These are phyloP conservation scores for Zeugodacus cucurbitae DNA, from an alignment of 1,140 invertebrate species.

Conservation along the genomic window DNA sequence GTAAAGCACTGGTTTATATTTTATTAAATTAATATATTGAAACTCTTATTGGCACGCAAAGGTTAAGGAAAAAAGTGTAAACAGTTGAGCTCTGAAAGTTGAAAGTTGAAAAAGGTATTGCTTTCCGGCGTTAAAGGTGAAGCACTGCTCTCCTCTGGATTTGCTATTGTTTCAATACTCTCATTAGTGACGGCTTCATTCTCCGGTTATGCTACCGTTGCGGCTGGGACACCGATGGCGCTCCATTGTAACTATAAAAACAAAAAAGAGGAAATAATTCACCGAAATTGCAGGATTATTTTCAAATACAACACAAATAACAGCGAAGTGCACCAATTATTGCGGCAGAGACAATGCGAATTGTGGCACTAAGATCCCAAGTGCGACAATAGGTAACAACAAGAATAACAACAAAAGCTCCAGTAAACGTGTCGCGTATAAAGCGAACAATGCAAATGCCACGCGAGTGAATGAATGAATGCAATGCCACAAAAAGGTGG, in stretches of 20 bases:
- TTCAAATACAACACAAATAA: neutral
- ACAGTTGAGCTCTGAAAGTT: too few species aligned
- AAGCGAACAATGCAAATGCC: neutral
- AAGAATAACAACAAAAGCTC: neutral
- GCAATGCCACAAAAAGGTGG: neutral
- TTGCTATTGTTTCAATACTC: neutral
- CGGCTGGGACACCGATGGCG: too few species aligned
- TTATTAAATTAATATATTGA: too few species aligned
- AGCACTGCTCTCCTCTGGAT: neutral
- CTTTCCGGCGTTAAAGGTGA: neutral
- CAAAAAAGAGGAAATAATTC: neutral
- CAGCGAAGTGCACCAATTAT: neutral
- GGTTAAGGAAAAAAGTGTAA: too few species aligned
- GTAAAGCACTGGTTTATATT: too few species aligned
- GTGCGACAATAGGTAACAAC: neutral
- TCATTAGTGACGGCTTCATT: too few species aligned
- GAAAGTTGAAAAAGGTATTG: too few species aligned
- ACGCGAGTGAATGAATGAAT: neutral
- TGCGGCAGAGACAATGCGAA: neutral
- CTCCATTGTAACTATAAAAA: neutral
- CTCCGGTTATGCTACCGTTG: neutral
- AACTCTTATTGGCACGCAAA: too few species aligned
- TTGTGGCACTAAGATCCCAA: neutral
- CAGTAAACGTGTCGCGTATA: neutral
- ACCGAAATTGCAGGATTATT: slow-evolving; percentile 10